phyloP scores from a whole-genome alignment of 2,113 vertebrate genomes.

The Pelobates fuscus region DNA sequence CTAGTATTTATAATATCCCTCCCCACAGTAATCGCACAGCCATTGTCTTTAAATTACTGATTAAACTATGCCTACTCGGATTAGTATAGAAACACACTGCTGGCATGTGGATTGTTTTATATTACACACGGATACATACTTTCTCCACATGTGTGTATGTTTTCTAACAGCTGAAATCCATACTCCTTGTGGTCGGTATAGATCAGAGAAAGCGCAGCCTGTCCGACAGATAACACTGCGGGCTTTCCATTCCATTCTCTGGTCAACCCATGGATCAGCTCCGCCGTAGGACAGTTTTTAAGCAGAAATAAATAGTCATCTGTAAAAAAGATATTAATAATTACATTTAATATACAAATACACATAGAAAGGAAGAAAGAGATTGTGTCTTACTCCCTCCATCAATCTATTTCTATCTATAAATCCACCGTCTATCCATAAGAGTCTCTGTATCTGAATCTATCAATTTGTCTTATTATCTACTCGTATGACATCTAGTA shows the following conservation, averaged over 20 bases:
- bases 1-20: too few relatives aligned
- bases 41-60: too few relatives aligned
- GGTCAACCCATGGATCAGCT: slow-evolving; percentile 63
- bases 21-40: too few relatives aligned
- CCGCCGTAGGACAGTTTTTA: slow-evolving; percentile 55
- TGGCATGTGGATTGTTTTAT: too few relatives aligned
- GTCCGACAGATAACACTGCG: slow-evolving; percentile 57
- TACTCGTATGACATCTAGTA: too few relatives aligned
- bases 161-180: slow-evolving; percentile 63
- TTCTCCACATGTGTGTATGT: slow-evolving; percentile 55
- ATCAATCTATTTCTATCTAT: too few relatives aligned
- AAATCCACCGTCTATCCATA: too few relatives aligned
- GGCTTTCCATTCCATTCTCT: slow-evolving; percentile 57
- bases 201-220: slow-evolving; percentile 58
- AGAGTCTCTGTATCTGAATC: too few relatives aligned
- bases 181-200: slow-evolving; percentile 55
- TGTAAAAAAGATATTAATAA: slow-evolving; percentile 51
- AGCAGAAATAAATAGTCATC: slow-evolving; percentile 67
- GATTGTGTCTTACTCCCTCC: too few relatives aligned
- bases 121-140: slow-evolving; percentile 52
- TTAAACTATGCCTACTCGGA: too few relatives aligned
- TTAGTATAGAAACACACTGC: too few relatives aligned
- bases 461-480: too few relatives aligned
- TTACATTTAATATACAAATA: neutral
- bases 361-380: neutral